Percentiles rank a stretch among this genome's conserved stretches.
Conservation (phyloP, 2,797 vertebrate species). For the Xenops minutus region DNA sequence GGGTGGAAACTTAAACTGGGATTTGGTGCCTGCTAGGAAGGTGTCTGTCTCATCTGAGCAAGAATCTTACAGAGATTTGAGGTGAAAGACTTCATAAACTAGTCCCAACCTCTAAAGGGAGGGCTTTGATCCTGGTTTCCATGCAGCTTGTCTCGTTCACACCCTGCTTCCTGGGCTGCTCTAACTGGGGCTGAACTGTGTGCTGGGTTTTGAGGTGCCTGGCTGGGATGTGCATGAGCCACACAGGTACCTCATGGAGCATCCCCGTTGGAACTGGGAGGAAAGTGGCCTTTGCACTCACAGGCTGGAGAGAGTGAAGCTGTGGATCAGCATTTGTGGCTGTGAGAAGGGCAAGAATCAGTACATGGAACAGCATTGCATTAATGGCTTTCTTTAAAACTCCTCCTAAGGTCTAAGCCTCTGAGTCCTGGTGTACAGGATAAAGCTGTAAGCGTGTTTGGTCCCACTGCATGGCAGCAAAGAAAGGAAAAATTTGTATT, state of each 20-base stretch:
- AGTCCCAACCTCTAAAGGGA: background rate
- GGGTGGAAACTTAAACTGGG: background rate
- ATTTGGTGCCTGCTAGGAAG: background rate
- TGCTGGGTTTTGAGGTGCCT: background rate
- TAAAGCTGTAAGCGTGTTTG: background rate
- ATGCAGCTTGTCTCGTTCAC: background rate
- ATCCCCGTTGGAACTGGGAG: background rate
- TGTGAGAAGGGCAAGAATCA: background rate
- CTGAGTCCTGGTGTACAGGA: background rate
- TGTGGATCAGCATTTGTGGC: background rate
- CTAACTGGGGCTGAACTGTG: background rate
- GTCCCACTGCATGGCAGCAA: background rate
- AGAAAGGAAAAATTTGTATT: background rate
- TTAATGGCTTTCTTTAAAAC: background rate
- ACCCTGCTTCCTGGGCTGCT: background rate
- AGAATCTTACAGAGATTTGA: background rate
- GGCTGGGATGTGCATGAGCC: background rate
- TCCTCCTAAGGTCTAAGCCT: background rate
- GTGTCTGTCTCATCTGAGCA: background rate
- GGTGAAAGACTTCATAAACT: background rate
- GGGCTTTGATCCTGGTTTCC: background rate
- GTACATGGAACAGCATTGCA: background rate
- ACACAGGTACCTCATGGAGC: background rate
- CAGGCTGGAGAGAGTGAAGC: background rate
- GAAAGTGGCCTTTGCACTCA: rapidly evolving